Base-by-base conservation (phyloP, 2,888 invertebrate genomes). In the Drosophila flavopinicola region DNA sequence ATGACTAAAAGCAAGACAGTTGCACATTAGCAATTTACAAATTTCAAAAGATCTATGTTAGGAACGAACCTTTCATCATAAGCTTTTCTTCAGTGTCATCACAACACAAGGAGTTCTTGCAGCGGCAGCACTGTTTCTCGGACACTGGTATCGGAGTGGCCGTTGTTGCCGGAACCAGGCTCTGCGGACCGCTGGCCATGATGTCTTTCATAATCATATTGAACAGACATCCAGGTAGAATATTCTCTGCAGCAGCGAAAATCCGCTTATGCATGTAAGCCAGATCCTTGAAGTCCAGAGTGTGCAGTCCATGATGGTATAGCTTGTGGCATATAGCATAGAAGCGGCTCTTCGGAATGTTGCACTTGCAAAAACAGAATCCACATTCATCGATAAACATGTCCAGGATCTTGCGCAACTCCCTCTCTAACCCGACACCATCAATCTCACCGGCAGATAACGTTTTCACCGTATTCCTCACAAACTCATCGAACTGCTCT, bases 241-340 rank as follows among this genome's bases (percentile, higher is more conserved):
- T 67, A 35, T 79, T 86, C 11, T 87, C 82, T 0, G 88, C 89
- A 0, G 88, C 88, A 13, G 78, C 79, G 66, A 82, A 89, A 15
- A 90, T 80, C 27, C 88, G 88, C 25, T 86, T 88, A 59, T 90
- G 90, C 68, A 90, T 70, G 60, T 88, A 90, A 0, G 75, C 76
- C 11, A 90, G 68, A 20, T 90, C 90, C 25, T 85, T 79, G 4
- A 88, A 84, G 3, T 78, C 65, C 9, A 90, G 66, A 0, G 73
- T 78, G 10, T 85, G 71, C 2, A 90, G 78, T 1, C 90, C 90
- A 5, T 67, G 56, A 17, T 90, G 90, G n/a, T 87, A 70, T 2
- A 90, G 73, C 17, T 88, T 90, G 30, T 88, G 87, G 49, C 90
- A 87, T 32, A 89, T 86, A 3, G 73, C 75, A 63, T 89, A 88